These are phyloP conservation scores for Antennarius striatus DNA, from an alignment of 2,113 vertebrate species.

Conservation along the genomic window DNA sequence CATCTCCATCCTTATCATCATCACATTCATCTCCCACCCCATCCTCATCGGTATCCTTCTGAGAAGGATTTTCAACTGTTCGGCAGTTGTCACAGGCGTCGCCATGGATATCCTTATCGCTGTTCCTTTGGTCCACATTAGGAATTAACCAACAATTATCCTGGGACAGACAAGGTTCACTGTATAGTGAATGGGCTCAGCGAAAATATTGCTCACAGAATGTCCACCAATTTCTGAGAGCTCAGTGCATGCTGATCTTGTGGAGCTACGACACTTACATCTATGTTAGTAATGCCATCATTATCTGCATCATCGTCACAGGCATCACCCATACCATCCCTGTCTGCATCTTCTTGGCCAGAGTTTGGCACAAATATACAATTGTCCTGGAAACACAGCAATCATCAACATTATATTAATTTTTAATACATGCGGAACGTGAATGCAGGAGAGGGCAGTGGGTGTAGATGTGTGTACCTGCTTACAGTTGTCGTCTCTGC, in stretches of 20 bases:
- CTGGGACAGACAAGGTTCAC: slow-evolving; percentile 68
- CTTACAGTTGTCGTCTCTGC: slow-evolving; percentile 85
- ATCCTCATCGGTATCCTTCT: slow-evolving; percentile 91
- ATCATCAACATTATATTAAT: neutral
- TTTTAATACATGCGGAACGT: neutral
- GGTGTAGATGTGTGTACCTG: slow-evolving; percentile 73
- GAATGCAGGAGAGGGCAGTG: neutral
- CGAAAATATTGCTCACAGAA: neutral
- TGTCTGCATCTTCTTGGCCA: slow-evolving; percentile 95
- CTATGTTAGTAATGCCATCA: slow-evolving; percentile 88
- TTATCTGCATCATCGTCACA: slow-evolving; percentile 95
- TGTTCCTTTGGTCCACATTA: slow-evolving; percentile 93
- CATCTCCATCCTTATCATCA: slow-evolving; percentile 96
- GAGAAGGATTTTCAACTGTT: slow-evolving; percentile 86
- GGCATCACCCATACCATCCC: slow-evolving; percentile 88
- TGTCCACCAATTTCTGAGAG: neutral
- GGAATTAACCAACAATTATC: slow-evolving; percentile 92
- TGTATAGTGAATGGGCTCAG: neutral
- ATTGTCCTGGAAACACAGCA: slow-evolving; percentile 85
- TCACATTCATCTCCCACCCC: slow-evolving; percentile 95
- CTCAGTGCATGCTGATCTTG: neutral
- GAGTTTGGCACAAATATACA: slow-evolving; percentile 95
- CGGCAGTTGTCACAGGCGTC: slow-evolving; percentile 96
- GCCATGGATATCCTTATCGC: slow-evolving; percentile 90
- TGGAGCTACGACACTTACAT: slow-evolving; percentile 73